Evolutionary conservation across 2,113 vertebrate species (phyloP).

Genomic region (pig (Sus scrofa)): DNA sequence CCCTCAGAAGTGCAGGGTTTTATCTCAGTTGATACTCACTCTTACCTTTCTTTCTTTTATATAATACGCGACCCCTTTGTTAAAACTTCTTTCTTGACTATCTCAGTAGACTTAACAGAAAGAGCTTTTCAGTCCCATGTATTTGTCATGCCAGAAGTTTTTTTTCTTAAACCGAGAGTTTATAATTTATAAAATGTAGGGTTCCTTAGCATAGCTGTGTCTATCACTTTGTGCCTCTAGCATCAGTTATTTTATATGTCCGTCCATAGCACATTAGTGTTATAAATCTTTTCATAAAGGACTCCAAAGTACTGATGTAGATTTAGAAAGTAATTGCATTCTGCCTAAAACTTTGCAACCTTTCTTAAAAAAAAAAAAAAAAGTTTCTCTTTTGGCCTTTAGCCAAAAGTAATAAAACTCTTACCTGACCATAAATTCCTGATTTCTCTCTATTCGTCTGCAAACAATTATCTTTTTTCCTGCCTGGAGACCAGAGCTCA

Average conservation of each 20-base stretch:
- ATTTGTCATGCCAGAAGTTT: not conserved
- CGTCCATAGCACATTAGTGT: not conserved
- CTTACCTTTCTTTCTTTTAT: not conserved
- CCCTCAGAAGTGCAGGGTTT: not conserved
- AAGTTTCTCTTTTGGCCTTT: slow-evolving; percentile 21
- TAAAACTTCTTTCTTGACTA: not conserved
- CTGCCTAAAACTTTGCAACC: slow-evolving; percentile 20
- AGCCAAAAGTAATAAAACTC: slow-evolving; percentile 51
- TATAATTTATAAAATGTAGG: not conserved
- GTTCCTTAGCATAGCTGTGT: not conserved
- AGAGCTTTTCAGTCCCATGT: not conserved
- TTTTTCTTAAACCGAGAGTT: not conserved
- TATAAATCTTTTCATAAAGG: slow-evolving; percentile 20
- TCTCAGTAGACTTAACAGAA: not conserved
- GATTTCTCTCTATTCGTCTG: not conserved
- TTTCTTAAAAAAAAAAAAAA: not conserved
- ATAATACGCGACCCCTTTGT: not conserved
- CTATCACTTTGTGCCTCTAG: not conserved
- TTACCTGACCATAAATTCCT: slow-evolving; percentile 5
- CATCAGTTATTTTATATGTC: not conserved
- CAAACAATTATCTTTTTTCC: slow-evolving; percentile 15
- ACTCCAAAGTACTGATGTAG: not conserved
- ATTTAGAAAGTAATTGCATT: slow-evolving; percentile 53
- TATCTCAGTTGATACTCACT: not conserved
- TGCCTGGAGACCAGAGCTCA: slow-evolving; percentile 38